Percentiles rank a stretch among this genome's conserved stretches.
Evolutionary conservation across 2,113 vertebrate species (phyloP).

Genomic region (Montifringilla adamsi): DNA sequence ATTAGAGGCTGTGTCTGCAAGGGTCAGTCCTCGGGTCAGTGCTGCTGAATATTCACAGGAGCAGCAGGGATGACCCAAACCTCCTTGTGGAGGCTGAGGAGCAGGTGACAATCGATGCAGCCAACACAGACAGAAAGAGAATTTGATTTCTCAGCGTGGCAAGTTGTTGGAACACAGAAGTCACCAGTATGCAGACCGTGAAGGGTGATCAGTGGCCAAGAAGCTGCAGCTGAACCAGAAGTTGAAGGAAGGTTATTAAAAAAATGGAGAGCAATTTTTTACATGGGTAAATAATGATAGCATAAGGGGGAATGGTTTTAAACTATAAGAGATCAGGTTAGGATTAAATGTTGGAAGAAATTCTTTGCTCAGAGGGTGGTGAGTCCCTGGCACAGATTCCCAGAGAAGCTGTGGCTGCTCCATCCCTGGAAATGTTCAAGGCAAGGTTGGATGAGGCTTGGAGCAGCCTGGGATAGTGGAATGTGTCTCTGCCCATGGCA

Average conservation of each 20-base stretch:
- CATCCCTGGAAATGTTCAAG: not conserved
- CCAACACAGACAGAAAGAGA: not conserved
- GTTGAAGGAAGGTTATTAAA: not conserved
- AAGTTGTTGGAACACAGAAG: not conserved
- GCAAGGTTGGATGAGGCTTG: accelerated
- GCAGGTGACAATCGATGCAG: not conserved
- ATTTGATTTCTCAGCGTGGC: not conserved
- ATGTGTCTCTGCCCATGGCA: not conserved
- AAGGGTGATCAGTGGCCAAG: not conserved
- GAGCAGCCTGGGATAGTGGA: not conserved
- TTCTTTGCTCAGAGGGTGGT: not conserved
- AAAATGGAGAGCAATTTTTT: not conserved
- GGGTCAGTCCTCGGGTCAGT: not conserved
- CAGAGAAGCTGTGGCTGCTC: not conserved
- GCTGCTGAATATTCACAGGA: not conserved
- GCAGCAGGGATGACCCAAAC: not conserved
- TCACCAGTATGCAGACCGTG: accelerated
- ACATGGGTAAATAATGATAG: accelerated
- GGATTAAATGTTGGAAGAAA: not conserved
- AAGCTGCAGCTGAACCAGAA: not conserved
- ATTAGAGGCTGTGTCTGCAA: not conserved
- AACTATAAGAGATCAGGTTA: not conserved
- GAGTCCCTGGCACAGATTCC: not conserved
- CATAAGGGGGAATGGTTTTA: not conserved
- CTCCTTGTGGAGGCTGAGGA: not conserved